Conservation (phyloP, 1,140 invertebrate species). For the Dinoponera quadriceps region DNA sequence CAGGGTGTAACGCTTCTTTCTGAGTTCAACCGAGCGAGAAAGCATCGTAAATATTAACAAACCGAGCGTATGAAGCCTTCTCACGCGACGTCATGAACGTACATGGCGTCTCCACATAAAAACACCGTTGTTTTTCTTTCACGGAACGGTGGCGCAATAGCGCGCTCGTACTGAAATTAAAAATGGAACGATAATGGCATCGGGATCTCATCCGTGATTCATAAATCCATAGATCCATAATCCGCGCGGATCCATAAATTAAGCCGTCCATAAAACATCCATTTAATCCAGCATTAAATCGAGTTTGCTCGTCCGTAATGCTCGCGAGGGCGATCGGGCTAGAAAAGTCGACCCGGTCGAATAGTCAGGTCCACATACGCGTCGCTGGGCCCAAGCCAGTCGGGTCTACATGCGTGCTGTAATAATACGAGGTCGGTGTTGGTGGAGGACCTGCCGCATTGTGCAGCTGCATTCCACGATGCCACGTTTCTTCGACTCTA, state of each 20-base stretch:
- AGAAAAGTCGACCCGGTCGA: conserved; percentile 47
- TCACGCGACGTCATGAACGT: too few relatives aligned
- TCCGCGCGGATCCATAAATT: conserved; percentile 20
- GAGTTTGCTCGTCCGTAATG: conserved; percentile 38
- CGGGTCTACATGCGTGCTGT: conserved; percentile 35
- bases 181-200: conserved; percentile 33
- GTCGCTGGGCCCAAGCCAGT: conserved; percentile 23
- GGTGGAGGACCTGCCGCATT: conserved; percentile 69
- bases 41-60: too few relatives aligned
- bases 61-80: too few relatives aligned
- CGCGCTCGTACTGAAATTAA: conserved; percentile 39
- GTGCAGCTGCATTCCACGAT: conserved; percentile 73
- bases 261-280: conserved; percentile 48
- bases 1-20: too few relatives aligned
- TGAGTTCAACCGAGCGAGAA: too few relatives aligned
- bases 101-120: too few relatives aligned
- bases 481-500: conserved; percentile 53
- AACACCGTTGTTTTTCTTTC: neutral
- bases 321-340: conserved; percentile 44
- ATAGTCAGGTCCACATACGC: conserved; percentile 16
- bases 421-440: conserved; percentile 63
- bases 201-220: conserved; percentile 47
- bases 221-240: conserved; percentile 43
- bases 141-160: conserved; percentile 32
- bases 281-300: conserved; percentile 56